Evolutionary conservation across 2,113 vertebrate species (phyloP).

Genomic region (Vidua chalybeata): DNA sequence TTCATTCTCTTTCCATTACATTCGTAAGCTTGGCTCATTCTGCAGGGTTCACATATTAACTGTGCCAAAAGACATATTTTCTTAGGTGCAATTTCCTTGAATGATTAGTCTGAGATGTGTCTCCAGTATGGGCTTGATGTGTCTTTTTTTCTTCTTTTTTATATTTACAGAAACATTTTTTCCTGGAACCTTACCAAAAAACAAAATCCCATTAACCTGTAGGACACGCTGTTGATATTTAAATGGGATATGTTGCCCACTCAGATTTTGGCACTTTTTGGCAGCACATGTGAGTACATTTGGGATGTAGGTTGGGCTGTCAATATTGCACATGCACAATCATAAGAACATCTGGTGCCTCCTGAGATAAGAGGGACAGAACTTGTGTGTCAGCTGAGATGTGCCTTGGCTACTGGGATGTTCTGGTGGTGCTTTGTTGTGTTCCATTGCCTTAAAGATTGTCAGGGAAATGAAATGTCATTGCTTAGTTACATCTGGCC

Average conservation of each 20-base stretch:
- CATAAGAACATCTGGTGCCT: not conserved
- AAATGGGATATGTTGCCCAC: not conserved
- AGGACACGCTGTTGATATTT: not conserved
- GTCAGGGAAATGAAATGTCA: not conserved
- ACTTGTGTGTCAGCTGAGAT: not conserved
- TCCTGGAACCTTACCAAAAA: not conserved
- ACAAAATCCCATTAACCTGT: not conserved
- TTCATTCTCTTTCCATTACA: not conserved
- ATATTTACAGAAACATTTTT: not conserved
- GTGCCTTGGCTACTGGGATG: not conserved
- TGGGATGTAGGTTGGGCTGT: not conserved
- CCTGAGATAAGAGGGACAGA: not conserved
- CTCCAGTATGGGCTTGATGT: not conserved
- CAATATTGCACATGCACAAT: accelerated
- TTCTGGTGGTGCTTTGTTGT: not conserved
- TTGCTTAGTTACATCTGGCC: not conserved
- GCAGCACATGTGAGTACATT: not conserved
- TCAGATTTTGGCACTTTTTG: not conserved
- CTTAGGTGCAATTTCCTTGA: not conserved
- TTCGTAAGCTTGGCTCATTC: not conserved
- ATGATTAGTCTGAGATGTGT: not conserved
- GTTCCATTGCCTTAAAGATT: not conserved
- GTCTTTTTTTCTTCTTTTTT: not conserved
- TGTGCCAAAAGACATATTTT: not conserved
- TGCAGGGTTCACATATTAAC: not conserved